A percentile compares a stretch with the other conserved stretches of the same genome.
These are phyloP conservation scores for Agriopis marginaria DNA, from an alignment of 2,888 invertebrate species.

Conservation along the genomic window DNA sequence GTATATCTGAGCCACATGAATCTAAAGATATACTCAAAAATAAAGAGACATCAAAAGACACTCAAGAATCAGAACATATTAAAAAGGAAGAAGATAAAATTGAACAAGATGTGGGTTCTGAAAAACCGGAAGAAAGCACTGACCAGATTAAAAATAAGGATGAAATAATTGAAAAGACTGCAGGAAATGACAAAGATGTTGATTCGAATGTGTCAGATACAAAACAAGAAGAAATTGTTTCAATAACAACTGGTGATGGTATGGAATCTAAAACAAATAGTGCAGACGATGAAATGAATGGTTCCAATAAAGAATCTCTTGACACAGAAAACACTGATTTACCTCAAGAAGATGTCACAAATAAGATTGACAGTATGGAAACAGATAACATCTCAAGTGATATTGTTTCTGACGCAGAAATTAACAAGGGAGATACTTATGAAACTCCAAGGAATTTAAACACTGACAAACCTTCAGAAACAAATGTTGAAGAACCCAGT, in stretches of 20 bases:
- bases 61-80: slow-evolving; percentile 7
- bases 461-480: slow-evolving; percentile 14
- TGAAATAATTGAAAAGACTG: slow-evolving; percentile 4
- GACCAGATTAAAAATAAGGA: slow-evolving; percentile 1
- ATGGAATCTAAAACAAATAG: not conserved
- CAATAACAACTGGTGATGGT: slow-evolving; percentile 32
- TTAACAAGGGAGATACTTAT: slow-evolving; percentile 12
- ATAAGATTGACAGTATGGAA: slow-evolving; percentile 23
- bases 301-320: slow-evolving; percentile 41
- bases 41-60: not conserved
- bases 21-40: slow-evolving; percentile 8
- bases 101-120: not conserved
- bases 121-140: slow-evolving; percentile 15
- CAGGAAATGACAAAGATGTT: slow-evolving; percentile 6
- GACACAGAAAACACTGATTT: slow-evolving; percentile 19
- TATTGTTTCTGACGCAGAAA: slow-evolving; percentile 9
- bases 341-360: slow-evolving; percentile 18
- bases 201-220: slow-evolving; percentile 6
- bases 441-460: slow-evolving; percentile 14
- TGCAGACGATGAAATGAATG: slow-evolving; percentile 29
- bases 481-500: slow-evolving; percentile 16
- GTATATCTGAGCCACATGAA: slow-evolving; percentile 3
- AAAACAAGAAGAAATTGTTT: slow-evolving; percentile 18
- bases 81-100: slow-evolving; percentile 1
- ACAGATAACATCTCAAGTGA: slow-evolving; percentile 5